phyloP scores from a whole-genome alignment of 2,888 invertebrate genomes.

The Rhagophthalmus giganteus region DNA sequence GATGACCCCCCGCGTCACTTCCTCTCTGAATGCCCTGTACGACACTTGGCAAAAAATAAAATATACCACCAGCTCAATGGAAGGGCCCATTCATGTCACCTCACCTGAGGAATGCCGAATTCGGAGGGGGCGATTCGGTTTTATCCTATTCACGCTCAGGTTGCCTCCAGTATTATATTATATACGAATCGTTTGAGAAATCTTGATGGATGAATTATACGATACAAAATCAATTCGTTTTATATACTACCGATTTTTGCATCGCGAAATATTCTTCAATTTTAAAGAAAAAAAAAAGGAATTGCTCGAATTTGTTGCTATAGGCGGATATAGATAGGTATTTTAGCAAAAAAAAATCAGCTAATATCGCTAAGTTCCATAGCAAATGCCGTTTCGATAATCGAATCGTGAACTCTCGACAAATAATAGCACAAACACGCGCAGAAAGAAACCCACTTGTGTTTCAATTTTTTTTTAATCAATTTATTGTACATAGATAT shows the following conservation, averaged over 20 bases:
- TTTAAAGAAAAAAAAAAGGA: background rate
- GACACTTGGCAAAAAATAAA: constrained; percentile 39
- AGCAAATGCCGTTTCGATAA: no score
- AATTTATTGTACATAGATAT: no score
- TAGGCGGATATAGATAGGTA: no score
- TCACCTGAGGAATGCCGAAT: constrained; percentile 43
- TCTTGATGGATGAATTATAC: constrained; percentile 27
- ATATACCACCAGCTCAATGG: constrained; percentile 41
- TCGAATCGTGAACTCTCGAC: no score
- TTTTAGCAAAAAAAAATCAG: no score
- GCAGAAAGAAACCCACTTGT: no score
- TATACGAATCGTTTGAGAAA: constrained; percentile 20
- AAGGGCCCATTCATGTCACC: constrained; percentile 44
- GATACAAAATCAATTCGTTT: constrained; percentile 18
- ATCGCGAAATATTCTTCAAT: constrained; percentile 4
- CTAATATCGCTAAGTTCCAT: no score
- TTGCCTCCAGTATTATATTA: constrained; percentile 22
- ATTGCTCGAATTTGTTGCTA: no score
- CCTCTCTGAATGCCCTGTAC: constrained; percentile 40
- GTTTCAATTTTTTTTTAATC: no score
- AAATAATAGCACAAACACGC: no score
- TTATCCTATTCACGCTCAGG: constrained; percentile 25
- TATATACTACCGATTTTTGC: constrained; percentile 4
- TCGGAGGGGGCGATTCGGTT: constrained; percentile 33
- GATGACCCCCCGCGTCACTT: constrained; percentile 51